These are phyloP conservation scores for Lithophane semibrunnea DNA, from an alignment of 2,888 invertebrate genomes.

Conservation along the genomic window DNA sequence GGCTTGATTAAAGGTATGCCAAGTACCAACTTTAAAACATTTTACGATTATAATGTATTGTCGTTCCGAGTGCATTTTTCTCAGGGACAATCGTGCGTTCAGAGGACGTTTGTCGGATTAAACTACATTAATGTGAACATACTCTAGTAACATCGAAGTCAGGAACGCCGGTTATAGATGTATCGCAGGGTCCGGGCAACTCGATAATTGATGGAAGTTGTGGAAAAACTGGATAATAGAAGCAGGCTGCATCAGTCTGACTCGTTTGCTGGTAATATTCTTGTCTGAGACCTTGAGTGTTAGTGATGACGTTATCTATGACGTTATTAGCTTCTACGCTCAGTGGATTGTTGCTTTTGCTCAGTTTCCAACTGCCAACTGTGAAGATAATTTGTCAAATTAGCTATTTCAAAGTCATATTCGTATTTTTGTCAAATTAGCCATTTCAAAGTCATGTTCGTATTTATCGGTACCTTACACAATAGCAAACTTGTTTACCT, in stretches of 20 bases:
- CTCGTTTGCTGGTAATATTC: slow-evolving; percentile 75
- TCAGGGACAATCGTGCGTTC: too few relatives aligned
- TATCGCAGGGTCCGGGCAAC: slow-evolving; percentile 14
- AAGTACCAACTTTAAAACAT: too few relatives aligned
- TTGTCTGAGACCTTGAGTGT: slow-evolving; percentile 29
- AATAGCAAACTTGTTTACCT: slow-evolving; percentile 73
- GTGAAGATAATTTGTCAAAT: slow-evolving; percentile 37
- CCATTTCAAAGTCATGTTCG: background rate
- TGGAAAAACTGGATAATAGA: slow-evolving; percentile 14
- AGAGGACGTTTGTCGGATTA: too few relatives aligned
- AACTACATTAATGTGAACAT: slow-evolving; percentile 1
- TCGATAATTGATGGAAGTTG: slow-evolving; percentile 5
- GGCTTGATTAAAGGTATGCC: too few relatives aligned
- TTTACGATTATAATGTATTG: too few relatives aligned
- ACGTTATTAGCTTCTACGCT: slow-evolving; percentile 68
- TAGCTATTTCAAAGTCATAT: slow-evolving; percentile 3
- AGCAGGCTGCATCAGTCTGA: slow-evolving; percentile 35
- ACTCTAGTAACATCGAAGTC: background rate
- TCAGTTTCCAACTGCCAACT: slow-evolving; percentile 86
- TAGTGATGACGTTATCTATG: background rate
- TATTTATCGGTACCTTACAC: background rate
- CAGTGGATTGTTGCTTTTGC: slow-evolving; percentile 70
- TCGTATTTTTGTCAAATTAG: background rate
- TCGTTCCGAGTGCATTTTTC: too few relatives aligned
- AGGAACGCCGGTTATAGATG: background rate